Evolutionary conservation across 1,140 invertebrate species (phyloP).

Genomic region (Proctacanthus coquilletti): DNA sequence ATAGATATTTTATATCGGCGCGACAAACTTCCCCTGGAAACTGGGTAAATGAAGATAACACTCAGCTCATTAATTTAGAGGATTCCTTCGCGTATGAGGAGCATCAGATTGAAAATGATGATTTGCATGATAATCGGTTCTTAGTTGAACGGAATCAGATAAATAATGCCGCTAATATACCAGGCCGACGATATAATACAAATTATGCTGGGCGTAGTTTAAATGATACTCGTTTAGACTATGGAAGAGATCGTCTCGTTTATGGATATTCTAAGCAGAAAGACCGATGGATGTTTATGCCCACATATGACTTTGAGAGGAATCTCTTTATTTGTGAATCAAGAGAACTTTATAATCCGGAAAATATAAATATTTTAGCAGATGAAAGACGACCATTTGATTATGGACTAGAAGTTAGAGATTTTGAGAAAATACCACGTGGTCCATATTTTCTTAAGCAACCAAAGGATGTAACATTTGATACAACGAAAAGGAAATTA

Average conservation of each 20-base stretch:
- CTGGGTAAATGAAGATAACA: constrained; percentile 77
- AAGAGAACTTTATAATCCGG: constrained; percentile 48
- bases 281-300: constrained; percentile 70
- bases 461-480: constrained; percentile 67
- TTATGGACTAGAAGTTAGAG: constrained; percentile 60
- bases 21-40: constrained; percentile 53
- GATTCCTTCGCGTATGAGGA: constrained; percentile 56
- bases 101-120: constrained; percentile 19
- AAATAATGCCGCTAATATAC: too few species aligned
- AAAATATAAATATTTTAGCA: constrained; percentile 30
- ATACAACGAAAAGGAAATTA: constrained; percentile 51
- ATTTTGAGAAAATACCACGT: constrained; percentile 63
- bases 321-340: constrained; percentile 83
- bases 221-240: constrained; percentile 3
- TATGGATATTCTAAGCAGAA: constrained; percentile 53
- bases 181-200: too few species aligned
- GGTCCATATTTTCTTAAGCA: constrained; percentile 81
- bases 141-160: too few species aligned
- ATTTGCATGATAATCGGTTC: constrained; percentile 25
- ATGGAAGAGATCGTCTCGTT: constrained; percentile 37
- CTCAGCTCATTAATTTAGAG: constrained; percentile 59
- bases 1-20: constrained; percentile 72
- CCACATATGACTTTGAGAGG: constrained; percentile 56
- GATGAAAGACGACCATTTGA: constrained; percentile 66
- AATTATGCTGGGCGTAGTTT: too few species aligned